Evolutionary conservation across 2,888 invertebrate species (phyloP).

Genomic region (Acanthosepion pharaonis): DNA sequence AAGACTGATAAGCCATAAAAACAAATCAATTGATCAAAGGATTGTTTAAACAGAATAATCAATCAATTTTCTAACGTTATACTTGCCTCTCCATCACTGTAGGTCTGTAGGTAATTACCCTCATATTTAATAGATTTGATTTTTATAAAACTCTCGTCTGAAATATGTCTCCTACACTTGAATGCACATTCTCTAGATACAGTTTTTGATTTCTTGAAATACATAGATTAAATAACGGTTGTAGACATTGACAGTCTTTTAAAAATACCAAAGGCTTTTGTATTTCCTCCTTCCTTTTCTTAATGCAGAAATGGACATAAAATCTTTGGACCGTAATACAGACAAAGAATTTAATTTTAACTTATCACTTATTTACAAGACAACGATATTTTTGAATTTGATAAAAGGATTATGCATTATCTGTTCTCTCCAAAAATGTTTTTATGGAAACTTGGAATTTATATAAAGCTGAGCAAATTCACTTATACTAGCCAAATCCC

Average conservation of each 20-base stretch:
- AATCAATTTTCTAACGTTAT: too few relatives aligned
- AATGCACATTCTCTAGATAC: background rate
- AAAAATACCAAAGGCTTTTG: background rate
- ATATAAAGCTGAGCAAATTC: background rate
- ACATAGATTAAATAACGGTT: background rate
- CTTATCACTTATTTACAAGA: background rate
- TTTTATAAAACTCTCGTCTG: too few relatives aligned
- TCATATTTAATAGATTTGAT: too few relatives aligned
- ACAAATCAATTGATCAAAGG: too few relatives aligned
- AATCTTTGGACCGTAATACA: too few relatives aligned
- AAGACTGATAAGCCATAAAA: too few relatives aligned
- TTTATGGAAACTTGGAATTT: background rate
- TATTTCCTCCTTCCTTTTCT: background rate
- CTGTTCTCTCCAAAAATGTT: background rate
- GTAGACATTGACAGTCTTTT: too few relatives aligned
- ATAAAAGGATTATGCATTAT: background rate
- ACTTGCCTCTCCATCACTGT: too few relatives aligned
- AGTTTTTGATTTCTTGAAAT: background rate
- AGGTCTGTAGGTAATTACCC: too few relatives aligned
- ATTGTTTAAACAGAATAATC: too few relatives aligned
- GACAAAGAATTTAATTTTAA: too few relatives aligned
- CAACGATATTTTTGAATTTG: background rate
- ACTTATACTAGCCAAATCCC: background rate
- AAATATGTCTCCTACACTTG: background rate
- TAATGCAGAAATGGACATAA: background rate